Percentiles rank a stretch among this genome's conserved stretches.
phyloP scores from a whole-genome alignment of 2,888 invertebrate genomes.

The Lumbricus terrestris region DNA sequence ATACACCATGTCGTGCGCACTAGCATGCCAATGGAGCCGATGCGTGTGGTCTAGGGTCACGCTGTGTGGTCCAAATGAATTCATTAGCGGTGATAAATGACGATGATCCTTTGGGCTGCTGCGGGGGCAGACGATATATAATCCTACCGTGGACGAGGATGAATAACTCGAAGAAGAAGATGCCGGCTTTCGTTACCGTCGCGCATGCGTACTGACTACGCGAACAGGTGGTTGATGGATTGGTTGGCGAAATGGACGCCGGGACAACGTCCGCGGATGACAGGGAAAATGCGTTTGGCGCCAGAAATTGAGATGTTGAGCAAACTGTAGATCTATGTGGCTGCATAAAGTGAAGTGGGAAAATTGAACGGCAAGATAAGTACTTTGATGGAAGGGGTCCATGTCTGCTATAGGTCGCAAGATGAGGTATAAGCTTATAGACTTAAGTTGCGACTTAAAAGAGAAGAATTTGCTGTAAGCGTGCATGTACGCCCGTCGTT shows the following conservation, averaged over 20 bases:
- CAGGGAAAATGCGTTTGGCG: neutral
- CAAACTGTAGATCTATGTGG: neutral
- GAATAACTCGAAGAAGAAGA: neutral
- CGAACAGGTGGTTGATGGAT: conserved; percentile 3
- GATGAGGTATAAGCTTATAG: neutral
- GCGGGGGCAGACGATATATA: neutral
- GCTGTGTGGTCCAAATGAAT: neutral
- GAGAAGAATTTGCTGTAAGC: neutral
- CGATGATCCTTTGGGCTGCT: neutral
- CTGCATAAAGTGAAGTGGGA: neutral
- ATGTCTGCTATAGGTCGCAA: neutral
- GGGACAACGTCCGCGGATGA: neutral
- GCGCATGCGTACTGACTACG: neutral
- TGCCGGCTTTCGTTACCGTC: neutral
- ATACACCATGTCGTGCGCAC: neutral
- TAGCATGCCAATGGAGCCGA: neutral
- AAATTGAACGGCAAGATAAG: neutral
- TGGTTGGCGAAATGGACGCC: neutral
- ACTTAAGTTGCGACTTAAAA: neutral
- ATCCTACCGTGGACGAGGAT: no score
- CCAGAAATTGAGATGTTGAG: neutral
- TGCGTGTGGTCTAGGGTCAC: neutral
- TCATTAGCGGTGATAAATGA: neutral
- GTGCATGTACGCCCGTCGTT: no score
- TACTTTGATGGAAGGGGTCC: neutral